Base-by-base conservation (phyloP, 2,113 vertebrate genomes). In the Bos taurus region DNA sequence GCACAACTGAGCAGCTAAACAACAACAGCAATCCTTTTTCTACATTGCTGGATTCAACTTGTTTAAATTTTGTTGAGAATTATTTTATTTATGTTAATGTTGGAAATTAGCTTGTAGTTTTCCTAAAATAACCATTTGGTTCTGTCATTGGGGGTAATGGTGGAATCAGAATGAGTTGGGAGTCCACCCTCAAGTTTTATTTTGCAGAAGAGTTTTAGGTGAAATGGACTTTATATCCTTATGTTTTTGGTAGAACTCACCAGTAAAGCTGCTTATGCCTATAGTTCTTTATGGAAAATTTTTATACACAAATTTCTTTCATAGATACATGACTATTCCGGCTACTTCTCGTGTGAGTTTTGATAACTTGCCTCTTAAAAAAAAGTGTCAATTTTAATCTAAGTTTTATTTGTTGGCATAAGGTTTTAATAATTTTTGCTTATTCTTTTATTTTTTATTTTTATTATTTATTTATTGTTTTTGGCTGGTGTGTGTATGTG, bases 321-420 rank as follows among this genome's bases (percentile, higher is more conserved):
- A 67, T 81, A 95, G 11, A 11, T 48, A 36, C 3, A 33, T 1
- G 2, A 11, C 23, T 87, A 36, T 74, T 88, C 6, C 60, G 82
- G 21, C 15, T 52, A 43, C 50, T 94, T 88, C 74, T 91, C 89
- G n/a, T 95, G 30, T 81, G 23, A 82, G 36, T 89, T 93, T 95
- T 86, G 48, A 89, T 59, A 88, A 17, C 46, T 90, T 85, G 4
- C 93, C 74, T 95, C 89, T 57, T 74, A 2, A 87, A 97, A 85
- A 12, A 10, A 74, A 92, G n/a, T 97, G 33, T 86, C n/a, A 26
- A 71, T 80, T 92, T 12, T 86, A 64, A 74, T 57, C 28, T 84
- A 94, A 92, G 57, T 91, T 87, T 21, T 59, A 33, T 54, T 94
- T 96, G 88, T 96, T 95, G 95, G 25, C 52, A 83, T 78, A 15